Evolutionary conservation across 2,113 vertebrate genomes (phyloP).

Genomic region (Prunella fulvescens): DNA sequence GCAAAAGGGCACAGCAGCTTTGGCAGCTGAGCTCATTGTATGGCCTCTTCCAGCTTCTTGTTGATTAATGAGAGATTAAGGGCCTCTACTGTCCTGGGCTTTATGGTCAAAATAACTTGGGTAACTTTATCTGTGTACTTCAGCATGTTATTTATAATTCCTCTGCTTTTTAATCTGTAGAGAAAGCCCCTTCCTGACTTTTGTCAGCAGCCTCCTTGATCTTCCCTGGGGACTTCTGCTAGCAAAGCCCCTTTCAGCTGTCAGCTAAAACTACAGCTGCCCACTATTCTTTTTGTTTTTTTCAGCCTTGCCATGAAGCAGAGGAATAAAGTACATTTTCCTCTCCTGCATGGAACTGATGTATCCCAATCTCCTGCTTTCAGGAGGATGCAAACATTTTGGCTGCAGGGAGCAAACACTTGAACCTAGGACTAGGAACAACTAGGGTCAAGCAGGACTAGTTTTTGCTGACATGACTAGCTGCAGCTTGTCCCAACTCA

Average conservation of each 20-base stretch:
- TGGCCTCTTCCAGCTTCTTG: background rate
- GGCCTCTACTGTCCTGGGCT: background rate
- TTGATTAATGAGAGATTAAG: slow-evolving; percentile 4
- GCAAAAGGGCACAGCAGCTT: slow-evolving; percentile 26
- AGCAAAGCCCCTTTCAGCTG: background rate
- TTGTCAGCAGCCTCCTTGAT: background rate
- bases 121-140: background rate
- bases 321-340: background rate
- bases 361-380: background rate
- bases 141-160: background rate
- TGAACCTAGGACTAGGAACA: background rate
- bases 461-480: background rate
- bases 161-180: background rate
- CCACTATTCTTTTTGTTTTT: background rate
- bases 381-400: background rate
- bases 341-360: background rate
- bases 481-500: background rate
- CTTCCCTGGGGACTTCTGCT: background rate
- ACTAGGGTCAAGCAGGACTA: background rate
- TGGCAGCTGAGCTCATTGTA: background rate
- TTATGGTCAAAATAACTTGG: background rate
- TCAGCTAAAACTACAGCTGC: background rate
- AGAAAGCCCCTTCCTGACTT: background rate
- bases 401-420: background rate
- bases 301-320: background rate